These are phyloP conservation scores for Thryonomys swinderianus DNA, from an alignment of 2,113 vertebrate genomes.

Conservation along the genomic window DNA sequence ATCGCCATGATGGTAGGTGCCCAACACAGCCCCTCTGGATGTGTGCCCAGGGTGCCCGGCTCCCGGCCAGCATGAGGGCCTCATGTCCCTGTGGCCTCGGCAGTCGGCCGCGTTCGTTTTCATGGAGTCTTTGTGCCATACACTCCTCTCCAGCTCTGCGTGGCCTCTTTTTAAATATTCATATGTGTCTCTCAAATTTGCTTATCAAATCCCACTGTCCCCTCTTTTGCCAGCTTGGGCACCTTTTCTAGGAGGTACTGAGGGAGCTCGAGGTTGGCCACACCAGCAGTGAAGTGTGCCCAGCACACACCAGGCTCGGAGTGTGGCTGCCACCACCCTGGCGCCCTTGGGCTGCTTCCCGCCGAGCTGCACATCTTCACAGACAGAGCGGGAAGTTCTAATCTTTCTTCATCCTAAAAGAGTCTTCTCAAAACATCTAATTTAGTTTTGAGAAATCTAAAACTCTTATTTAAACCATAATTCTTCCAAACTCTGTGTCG, in stretches of 20 bases:
- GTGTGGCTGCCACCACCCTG: neutral
- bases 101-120: neutral
- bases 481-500: neutral
- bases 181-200: neutral
- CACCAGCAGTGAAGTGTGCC: neutral
- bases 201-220: neutral
- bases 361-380: neutral
- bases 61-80: neutral
- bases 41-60: fast-evolving
- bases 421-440: neutral
- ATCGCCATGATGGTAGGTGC: constrained; percentile 98
- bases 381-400: neutral
- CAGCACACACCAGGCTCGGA: neutral
- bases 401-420: neutral
- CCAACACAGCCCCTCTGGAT: fast-evolving
- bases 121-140: neutral
- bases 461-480: neutral
- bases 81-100: neutral
- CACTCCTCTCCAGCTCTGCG: neutral
- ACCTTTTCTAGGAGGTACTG: neutral
- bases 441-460: constrained; percentile 29
- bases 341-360: neutral
- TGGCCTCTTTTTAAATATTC: constrained; percentile 13
- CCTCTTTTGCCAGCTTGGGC: neutral
- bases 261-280: neutral